A percentile compares a stretch with the other conserved stretches of the same genome.
phyloP scores from a whole-genome alignment of 2,113 vertebrate genomes.

The Catharus minimus region DNA sequence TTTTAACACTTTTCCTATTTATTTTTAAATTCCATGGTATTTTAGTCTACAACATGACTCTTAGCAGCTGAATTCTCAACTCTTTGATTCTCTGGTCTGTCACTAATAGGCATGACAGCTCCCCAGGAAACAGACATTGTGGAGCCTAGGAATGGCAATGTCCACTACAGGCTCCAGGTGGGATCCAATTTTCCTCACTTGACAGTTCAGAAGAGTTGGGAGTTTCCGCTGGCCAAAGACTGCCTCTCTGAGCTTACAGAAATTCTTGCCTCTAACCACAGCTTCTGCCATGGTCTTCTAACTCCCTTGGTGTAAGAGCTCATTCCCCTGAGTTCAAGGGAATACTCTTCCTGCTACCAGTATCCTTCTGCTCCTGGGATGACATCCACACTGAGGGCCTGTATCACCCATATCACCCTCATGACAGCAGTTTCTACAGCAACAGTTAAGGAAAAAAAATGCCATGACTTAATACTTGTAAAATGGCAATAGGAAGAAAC shows the following conservation, averaged over 20 bases:
- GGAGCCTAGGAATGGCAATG: neutral
- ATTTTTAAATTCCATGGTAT: neutral
- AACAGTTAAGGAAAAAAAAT: neutral
- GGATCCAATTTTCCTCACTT: neutral
- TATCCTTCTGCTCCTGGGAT: neutral
- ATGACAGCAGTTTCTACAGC: neutral
- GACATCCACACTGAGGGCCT: neutral
- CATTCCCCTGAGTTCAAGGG: neutral
- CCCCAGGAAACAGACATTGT: neutral
- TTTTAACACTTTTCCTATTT: neutral
- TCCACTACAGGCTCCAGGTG: fast-evolving
- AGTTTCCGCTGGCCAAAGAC: fast-evolving
- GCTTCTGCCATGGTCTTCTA: neutral
- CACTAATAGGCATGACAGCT: neutral
- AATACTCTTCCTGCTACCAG: neutral
- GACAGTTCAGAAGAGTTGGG: neutral
- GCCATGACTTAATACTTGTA: neutral
- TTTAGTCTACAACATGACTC: neutral
- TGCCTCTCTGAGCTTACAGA: neutral
- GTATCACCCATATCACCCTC: neutral
- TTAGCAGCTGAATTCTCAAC: neutral
- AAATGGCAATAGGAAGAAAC: neutral
- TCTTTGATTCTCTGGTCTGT: neutral
- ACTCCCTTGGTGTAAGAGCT: neutral
- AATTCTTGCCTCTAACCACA: neutral